Base-by-base conservation (phyloP, 2,888 invertebrate species). In the Cataglyphis altisquamis region DNA sequence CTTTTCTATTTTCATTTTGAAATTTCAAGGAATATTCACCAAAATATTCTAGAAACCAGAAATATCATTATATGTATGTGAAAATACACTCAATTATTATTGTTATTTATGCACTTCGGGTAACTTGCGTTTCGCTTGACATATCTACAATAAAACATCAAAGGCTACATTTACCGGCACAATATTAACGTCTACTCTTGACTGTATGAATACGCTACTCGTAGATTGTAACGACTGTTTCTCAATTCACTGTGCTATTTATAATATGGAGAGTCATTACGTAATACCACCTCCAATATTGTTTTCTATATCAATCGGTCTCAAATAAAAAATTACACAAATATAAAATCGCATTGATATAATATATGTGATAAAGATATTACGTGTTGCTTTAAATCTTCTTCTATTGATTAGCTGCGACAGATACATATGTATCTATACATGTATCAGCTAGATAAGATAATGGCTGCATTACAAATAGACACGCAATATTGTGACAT, bases 131-230 rank as follows among this genome's bases (percentile, higher is more conserved):
- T 39, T 6, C 15, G 21, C 25, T 21, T 9, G 32, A 1, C 9
- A 1, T 32, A 10, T 25, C 0, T 73, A 39, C 2, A 4, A 29
- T 25, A 73, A 10, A 15, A 39, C 3, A 21, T 39, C 5, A 72
- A 10, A 39, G 36, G 29, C 18, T 72, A 10, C 1, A 25, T 6
- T 60, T 39, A 72, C 25, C 36, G 15, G 21, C 21, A 25, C 72
- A 18, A 55, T 72, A 72, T 57, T 55, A 55, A 72, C 18, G 9
- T 39, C 21, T 36, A 60, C n/a, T 73, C n/a, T 73, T 3, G 6
- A 36, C 12, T 18, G 6, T 52, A 60, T n/a, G 18, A 57, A 36
- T 6, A 25, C 36, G 25, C 3, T 72, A 9, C 10, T 39, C 18
- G 25, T 72, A 29, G 52, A n/a, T 52, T 18, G 25, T 12, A 39